These are phyloP conservation scores for Suricata suricatta DNA, from an alignment of 2,113 vertebrate species.

Conservation along the genomic window DNA sequence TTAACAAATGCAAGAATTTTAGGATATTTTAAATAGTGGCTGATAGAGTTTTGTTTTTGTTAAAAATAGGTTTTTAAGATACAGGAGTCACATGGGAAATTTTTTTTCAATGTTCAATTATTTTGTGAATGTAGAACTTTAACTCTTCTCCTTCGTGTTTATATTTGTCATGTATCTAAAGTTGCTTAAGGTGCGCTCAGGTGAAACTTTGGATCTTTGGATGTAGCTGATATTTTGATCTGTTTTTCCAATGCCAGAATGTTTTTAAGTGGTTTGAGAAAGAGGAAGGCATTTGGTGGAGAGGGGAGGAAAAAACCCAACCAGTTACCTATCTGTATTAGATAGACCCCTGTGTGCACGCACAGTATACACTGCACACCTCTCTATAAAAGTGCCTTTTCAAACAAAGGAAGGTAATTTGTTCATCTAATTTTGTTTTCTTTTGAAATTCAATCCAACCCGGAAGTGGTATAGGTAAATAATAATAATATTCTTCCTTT, in stretches of 20 bases:
- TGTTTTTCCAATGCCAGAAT: constrained; percentile 63
- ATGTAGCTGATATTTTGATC: constrained; percentile 55
- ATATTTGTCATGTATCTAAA: constrained; percentile 45
- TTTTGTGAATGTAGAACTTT: constrained; percentile 39
- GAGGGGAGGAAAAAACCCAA: not conserved
- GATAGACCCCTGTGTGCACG: constrained; percentile 33
- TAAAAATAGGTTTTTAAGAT: constrained; percentile 38
- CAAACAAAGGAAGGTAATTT: constrained; percentile 54
- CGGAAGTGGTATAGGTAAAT: constrained; percentile 80
- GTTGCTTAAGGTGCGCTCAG: constrained; percentile 32
- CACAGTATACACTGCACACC: constrained; percentile 1
- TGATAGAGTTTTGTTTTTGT: constrained; percentile 33
- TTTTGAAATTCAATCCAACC: constrained; percentile 81
- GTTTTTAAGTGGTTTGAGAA: constrained; percentile 67
- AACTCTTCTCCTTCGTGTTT: constrained; percentile 15
- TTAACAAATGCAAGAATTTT: constrained; percentile 1
- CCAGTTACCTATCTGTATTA: not conserved
- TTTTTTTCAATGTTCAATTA: not conserved
- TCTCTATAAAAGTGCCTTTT: constrained; percentile 70
- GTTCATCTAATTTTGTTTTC: constrained; percentile 65
- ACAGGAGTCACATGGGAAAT: not conserved
- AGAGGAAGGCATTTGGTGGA: constrained; percentile 65
- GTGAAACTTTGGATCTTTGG: constrained; percentile 52
- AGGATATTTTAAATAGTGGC: constrained; percentile 24
- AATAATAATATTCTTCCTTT: constrained; percentile 88